Conservation (phyloP, 2,888 invertebrate species). For the Galerucella nymphaeae region DNA sequence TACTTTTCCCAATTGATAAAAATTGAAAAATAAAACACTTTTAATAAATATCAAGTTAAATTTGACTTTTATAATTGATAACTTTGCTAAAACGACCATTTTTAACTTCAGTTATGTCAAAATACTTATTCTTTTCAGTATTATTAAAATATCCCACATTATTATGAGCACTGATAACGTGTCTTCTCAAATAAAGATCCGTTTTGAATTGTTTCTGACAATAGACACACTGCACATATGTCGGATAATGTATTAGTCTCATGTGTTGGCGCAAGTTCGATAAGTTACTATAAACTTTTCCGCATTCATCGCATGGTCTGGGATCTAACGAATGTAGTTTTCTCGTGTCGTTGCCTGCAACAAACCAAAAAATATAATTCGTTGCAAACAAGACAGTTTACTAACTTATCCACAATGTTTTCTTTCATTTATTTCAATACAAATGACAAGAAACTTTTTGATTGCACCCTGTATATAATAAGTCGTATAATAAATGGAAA, state of each 20-base stretch:
- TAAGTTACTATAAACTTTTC: slow-evolving; percentile 74
- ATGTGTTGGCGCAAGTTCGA: slow-evolving; percentile 75
- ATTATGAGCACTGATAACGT: slow-evolving; percentile 69
- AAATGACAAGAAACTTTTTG: too few species aligned
- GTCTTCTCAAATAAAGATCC: slow-evolving; percentile 72
- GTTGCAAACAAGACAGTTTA: slow-evolving; percentile 59
- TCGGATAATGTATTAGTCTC: slow-evolving; percentile 74
- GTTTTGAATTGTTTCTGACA: slow-evolving; percentile 74
- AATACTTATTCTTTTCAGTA: slow-evolving; percentile 32
- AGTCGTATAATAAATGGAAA: too few species aligned
- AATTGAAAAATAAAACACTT: background rate
- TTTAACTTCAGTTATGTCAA: slow-evolving; percentile 29
- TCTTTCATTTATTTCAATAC: background rate
- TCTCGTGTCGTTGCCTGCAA: slow-evolving; percentile 64
- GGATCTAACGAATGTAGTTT: slow-evolving; percentile 67
- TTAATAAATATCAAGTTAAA: background rate
- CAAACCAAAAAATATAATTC: slow-evolving; percentile 54
- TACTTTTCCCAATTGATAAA: too few species aligned
- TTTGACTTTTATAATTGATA: background rate
- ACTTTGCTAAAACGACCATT: slow-evolving; percentile 5
- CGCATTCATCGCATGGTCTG: slow-evolving; percentile 73
- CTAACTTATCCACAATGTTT: slow-evolving; percentile 7
- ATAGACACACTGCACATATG: slow-evolving; percentile 71
- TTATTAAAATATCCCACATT: background rate
- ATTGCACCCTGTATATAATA: too few species aligned